These are phyloP conservation scores for Eptatretus atami DNA, from an alignment of 2,797 vertebrate species.

Conservation along the genomic window DNA sequence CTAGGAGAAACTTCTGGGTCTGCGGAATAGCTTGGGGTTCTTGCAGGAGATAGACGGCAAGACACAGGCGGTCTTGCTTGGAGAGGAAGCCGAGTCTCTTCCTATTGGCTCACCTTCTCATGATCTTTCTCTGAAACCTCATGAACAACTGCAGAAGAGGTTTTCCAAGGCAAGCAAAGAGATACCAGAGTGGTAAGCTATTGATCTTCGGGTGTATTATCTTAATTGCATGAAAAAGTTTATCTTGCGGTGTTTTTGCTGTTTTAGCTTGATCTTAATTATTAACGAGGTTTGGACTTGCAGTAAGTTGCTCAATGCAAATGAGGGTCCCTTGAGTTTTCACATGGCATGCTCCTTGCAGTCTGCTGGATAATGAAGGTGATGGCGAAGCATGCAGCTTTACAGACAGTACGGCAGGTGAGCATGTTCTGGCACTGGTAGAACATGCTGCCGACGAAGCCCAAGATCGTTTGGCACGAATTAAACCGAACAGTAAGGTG, in stretches of 20 bases:
- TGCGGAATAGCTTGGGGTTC: slow-evolving; percentile 86
- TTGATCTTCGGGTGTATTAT: too few species aligned
- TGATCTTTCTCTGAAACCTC: too few species aligned
- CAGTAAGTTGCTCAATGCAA: too few species aligned
- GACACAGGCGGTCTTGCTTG: neutral
- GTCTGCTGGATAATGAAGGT: slow-evolving; percentile 20
- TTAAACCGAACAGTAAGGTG: slow-evolving; percentile 70
- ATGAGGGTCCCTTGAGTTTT: too few species aligned
- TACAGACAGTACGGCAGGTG: slow-evolving; percentile 88
- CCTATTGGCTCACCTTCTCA: too few species aligned
- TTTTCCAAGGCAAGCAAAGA: too few species aligned
- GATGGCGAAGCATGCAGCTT: slow-evolving; percentile 81
- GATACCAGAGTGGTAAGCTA: too few species aligned
- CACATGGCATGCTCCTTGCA: neutral
- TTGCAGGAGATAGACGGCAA: slow-evolving; percentile 38
- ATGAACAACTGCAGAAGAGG: too few species aligned
- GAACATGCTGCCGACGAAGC: slow-evolving; percentile 90
- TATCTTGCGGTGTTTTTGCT: too few species aligned
- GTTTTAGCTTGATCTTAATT: too few species aligned
- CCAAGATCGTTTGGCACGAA: slow-evolving; percentile 54
- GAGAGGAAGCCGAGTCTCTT: neutral
- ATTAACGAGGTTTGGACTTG: too few species aligned
- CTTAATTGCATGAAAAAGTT: too few species aligned
- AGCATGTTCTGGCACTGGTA: slow-evolving; percentile 72
- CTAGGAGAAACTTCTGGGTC: slow-evolving; percentile 66